phyloP scores from a whole-genome alignment of 2,113 vertebrate genomes.

The Leptobrachium ailaonicum region DNA sequence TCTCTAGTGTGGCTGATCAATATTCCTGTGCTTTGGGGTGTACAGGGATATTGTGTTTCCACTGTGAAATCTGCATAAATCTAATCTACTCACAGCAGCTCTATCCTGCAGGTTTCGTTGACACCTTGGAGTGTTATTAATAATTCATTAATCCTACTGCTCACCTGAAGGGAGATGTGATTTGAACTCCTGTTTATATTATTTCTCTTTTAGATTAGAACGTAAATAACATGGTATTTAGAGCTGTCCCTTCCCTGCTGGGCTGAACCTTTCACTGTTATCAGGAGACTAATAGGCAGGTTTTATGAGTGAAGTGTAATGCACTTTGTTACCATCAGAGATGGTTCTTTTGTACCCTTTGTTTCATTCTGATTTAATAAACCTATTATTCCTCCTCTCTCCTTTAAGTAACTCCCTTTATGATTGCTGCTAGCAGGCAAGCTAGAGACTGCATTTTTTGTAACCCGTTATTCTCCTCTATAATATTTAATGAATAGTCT shows the following conservation, averaged over 20 bases:
- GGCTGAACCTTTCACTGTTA: conserved; percentile 42
- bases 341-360: conserved; percentile 10
- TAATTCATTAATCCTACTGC: conserved; percentile 36
- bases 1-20: not conserved
- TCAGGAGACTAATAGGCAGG: conserved; percentile 48
- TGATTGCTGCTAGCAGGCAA: conserved; percentile 16
- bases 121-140: conserved; percentile 38
- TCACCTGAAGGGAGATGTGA: conserved; percentile 39
- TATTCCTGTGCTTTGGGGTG: conserved; percentile 15
- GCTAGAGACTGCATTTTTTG: not conserved
- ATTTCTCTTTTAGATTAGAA: conserved; percentile 42
- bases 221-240: conserved; percentile 51
- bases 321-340: conserved; percentile 23
- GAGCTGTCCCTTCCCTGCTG: conserved; percentile 39
- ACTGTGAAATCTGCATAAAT: conserved; percentile 45
- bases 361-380: conserved; percentile 1
- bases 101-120: conserved; percentile 33
- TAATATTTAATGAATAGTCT: too few species aligned
- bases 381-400: conserved; percentile 11
- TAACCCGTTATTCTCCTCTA: not conserved
- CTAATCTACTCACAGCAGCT: conserved; percentile 37
- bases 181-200: conserved; percentile 42
- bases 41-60: conserved; percentile 19
- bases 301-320: conserved; percentile 52
- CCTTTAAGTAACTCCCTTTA: conserved; percentile 5